Base-by-base conservation (phyloP, 2,113 vertebrate species). In the Protobothrops flavoviridis region DNA sequence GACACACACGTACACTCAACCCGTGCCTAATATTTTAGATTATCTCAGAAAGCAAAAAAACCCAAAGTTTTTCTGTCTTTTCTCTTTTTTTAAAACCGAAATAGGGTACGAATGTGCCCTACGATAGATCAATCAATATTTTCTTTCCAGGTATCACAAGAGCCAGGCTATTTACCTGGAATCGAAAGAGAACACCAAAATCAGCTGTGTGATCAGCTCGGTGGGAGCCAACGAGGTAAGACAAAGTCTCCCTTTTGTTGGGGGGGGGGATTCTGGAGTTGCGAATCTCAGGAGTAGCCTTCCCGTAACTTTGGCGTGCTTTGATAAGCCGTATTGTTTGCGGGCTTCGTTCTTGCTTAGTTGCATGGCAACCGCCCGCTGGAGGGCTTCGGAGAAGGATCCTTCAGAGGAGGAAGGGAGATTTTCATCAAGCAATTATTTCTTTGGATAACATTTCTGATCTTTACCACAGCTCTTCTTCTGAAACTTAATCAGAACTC, bases 171-270 rank as follows among this genome's bases (percentile, higher is more conserved):
- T 99, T 97, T 99, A 99, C 94, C 95, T 99, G 97, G 99, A 99
- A 96, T 99, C 99, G 4, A 99, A 99, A 95, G 99, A 99, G 95
- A 99, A 99, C 97, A 99, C 99, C 33, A 99, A 99, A 97, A 99
- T 99, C 96, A 99, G 99, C 98, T 99, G 99, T 87, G 99, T 99
- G 95, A 99, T 99, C 98, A 99, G 99, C 94, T 99, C 99, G 13
- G 99, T 99, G 29, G 99, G 99, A 0, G 99, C 99, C 97, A 99
- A 99, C 0, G 99, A 99, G 99, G 99, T 99, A 97, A 52, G 29
- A 23, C 2, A 13, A 10, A 1, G 53, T 43, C 26, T 91, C n/a
- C 64, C 12, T 21, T 55, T 55, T 10, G 20, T 24, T 39, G 4
- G 10, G 26, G 53, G 4, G 33, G 1, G 48, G 4, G 21, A 0